These are phyloP conservation scores for Epirrhoe alternata DNA, from an alignment of 2,888 invertebrate genomes.

Conservation along the genomic window DNA sequence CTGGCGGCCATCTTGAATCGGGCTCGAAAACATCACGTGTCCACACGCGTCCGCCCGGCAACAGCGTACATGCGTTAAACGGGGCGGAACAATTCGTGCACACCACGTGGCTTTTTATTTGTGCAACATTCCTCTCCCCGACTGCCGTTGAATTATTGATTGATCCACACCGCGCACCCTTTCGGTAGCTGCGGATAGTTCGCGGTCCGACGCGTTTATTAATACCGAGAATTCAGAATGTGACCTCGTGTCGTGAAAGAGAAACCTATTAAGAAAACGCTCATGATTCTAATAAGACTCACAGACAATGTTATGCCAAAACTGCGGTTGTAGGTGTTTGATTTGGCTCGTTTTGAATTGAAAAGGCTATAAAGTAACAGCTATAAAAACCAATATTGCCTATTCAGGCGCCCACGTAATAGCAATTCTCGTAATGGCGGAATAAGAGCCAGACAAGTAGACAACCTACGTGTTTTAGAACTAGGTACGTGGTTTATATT, in stretches of 20 bases:
- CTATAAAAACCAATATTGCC: conserved; percentile 51
- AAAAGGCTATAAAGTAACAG: conserved; percentile 45
- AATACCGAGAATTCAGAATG: conserved; percentile 34
- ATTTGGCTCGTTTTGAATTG: conserved; percentile 41
- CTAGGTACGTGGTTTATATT: conserved; percentile 45
- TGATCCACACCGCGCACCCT: conserved; percentile 50
- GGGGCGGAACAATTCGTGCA: conserved; percentile 78
- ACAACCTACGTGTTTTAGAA: conserved; percentile 56
- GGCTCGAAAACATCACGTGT: conserved; percentile 78
- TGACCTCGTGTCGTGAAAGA: conserved; percentile 39
- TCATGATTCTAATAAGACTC: conserved; percentile 32
- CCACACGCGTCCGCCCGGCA: conserved; percentile 78
- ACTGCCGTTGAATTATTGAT: conserved; percentile 63
- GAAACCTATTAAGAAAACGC: conserved; percentile 43
- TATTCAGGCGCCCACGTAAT: conserved; percentile 55
- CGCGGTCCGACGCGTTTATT: conserved; percentile 31
- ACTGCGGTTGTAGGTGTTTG: conserved; percentile 35
- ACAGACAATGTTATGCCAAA: conserved; percentile 35
- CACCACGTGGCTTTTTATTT: conserved; percentile 80
- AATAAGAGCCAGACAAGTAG: conserved; percentile 51
- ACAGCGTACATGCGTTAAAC: conserved; percentile 75
- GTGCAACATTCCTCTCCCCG: conserved; percentile 70
- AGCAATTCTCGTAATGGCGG: conserved; percentile 53
- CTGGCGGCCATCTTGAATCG: conserved; percentile 78
- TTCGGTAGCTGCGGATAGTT: conserved; percentile 40